These are phyloP conservation scores for Arctopsyche grandis DNA, from an alignment of 1,140 invertebrate species.

Conservation along the genomic window DNA sequence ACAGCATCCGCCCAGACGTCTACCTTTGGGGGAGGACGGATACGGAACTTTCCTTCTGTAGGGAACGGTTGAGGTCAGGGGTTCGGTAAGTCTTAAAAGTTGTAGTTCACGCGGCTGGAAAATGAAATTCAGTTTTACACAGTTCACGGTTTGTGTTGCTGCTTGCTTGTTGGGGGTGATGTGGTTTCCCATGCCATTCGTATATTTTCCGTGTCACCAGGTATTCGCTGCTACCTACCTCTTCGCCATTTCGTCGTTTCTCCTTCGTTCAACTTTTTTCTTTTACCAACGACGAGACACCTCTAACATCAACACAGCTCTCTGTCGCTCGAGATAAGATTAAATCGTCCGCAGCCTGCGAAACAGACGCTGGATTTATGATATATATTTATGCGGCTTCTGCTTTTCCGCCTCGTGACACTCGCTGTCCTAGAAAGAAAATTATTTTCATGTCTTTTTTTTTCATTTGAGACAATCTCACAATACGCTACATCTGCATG, in stretches of 20 bases:
- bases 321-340: constrained; percentile 25
- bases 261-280: not conserved
- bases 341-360: constrained; percentile 35
- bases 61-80: not conserved
- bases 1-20: not conserved
- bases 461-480: too few relatives aligned
- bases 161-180: not conserved
- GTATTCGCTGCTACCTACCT: constrained; percentile 7
- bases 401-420: constrained; percentile 10
- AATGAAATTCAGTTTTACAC: constrained; percentile 48
- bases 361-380: constrained; percentile 26
- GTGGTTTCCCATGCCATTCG: not conserved
- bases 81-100: not conserved
- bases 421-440: not conserved
- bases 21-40: constrained; percentile 19
- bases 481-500: too few relatives aligned
- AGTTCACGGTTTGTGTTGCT: constrained; percentile 30
- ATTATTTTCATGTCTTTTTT: constrained; percentile 1
- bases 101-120: constrained; percentile 43
- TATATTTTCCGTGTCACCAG: constrained; percentile 46
- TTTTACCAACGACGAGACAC: not conserved
- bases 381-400: constrained; percentile 34
- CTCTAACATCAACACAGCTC: constrained; percentile 23
- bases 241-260: not conserved
- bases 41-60: not conserved